Conservation (phyloP, 2,888 invertebrate species). For the Apoda limacodes region DNA sequence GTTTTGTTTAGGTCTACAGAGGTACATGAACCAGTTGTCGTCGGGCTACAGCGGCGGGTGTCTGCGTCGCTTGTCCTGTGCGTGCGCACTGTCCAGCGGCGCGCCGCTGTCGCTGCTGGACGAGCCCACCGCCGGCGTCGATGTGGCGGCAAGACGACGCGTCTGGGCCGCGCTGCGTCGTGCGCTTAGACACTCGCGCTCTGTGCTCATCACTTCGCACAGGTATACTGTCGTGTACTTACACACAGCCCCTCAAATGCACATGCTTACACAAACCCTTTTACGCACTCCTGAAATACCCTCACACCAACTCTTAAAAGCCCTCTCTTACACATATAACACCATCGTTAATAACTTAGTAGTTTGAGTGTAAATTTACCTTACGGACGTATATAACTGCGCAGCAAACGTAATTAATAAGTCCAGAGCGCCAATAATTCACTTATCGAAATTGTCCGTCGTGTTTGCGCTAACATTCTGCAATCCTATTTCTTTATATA, state of each 20-base stretch:
- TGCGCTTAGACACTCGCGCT: constrained; percentile 60
- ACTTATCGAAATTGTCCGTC: too few relatives aligned
- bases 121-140: constrained; percentile 79
- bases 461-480: too few relatives aligned
- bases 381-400: too few relatives aligned
- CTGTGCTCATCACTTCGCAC: constrained; percentile 75
- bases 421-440: too few relatives aligned
- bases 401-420: too few relatives aligned
- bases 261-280: background rate
- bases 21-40: constrained; percentile 19
- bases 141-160: constrained; percentile 73
- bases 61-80: constrained; percentile 66
- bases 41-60: constrained; percentile 76
- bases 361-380: too few relatives aligned
- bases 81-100: constrained; percentile 22
- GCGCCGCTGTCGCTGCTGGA: constrained; percentile 76
- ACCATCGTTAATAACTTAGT: too few relatives aligned
- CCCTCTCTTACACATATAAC: too few relatives aligned
- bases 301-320: background rate
- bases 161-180: constrained; percentile 72
- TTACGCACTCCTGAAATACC: background rate
- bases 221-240: constrained; percentile 62
- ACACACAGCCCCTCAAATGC: too few relatives aligned
- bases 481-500: too few relatives aligned
- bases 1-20: constrained; percentile 19